Conservation (phyloP, 1,140 invertebrate genomes). For the Ridgeia piscesae region DNA sequence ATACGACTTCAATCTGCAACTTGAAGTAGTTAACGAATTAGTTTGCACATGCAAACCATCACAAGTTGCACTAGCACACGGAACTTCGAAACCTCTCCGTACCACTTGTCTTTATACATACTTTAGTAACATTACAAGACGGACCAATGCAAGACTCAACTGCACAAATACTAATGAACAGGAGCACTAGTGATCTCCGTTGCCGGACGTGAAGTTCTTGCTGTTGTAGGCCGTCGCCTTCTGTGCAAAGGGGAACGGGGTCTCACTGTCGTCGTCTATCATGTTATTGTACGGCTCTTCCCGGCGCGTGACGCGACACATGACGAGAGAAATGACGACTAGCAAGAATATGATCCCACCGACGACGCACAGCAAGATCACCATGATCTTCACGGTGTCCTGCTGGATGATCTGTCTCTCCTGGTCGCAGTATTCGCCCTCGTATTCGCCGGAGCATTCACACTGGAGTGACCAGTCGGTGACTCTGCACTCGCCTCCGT, state of each 20-base stretch:
- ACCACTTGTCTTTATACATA: too few relatives aligned
- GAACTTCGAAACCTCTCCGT: too few relatives aligned
- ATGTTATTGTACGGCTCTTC: not conserved
- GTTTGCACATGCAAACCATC: too few relatives aligned
- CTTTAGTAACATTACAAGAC: too few relatives aligned
- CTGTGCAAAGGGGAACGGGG: not conserved
- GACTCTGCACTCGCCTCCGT: not conserved
- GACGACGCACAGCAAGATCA: not conserved
- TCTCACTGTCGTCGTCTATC: not conserved
- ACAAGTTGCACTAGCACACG: too few relatives aligned
- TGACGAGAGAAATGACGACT: not conserved
- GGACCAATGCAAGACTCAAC: too few relatives aligned
- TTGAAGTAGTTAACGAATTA: too few relatives aligned
- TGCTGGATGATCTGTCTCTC: not conserved
- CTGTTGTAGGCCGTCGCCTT: not conserved
- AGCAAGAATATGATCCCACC: not conserved
- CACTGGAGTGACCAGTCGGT: not conserved
- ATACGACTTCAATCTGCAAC: too few relatives aligned
- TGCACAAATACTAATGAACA: too few relatives aligned
- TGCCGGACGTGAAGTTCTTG: not conserved
- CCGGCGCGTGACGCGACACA: not conserved
- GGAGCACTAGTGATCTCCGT: not conserved
- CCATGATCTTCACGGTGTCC: not conserved
- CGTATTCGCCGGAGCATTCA: not conserved
- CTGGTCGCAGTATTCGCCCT: not conserved